These are phyloP conservation scores for Microctonus hyperodae DNA, from an alignment of 2,888 invertebrate genomes.

Conservation along the genomic window DNA sequence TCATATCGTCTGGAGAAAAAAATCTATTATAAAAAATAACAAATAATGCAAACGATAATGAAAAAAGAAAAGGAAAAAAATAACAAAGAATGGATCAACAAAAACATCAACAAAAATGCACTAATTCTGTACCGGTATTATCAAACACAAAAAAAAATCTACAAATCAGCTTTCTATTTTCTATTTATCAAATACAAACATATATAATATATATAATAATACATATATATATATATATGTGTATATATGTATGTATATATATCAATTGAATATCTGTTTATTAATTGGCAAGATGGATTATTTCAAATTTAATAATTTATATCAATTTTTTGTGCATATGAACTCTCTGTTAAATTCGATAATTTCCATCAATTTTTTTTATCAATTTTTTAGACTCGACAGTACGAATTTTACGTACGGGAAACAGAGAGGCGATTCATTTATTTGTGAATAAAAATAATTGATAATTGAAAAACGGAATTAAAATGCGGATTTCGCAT, in stretches of 20 bases:
- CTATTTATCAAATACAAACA: conserved; percentile 45
- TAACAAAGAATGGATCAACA: not conserved
- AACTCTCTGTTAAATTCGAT: not conserved
- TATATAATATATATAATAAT: conserved; percentile 29
- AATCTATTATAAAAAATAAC: too few species aligned
- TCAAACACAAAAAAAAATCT: conserved; percentile 46
- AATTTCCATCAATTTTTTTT: not conserved
- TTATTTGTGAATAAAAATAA: conserved; percentile 4
- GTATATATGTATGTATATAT: conserved; percentile 53
- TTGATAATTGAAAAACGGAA: not conserved
- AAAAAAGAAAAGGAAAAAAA: conserved; percentile 16
- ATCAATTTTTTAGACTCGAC: not conserved
- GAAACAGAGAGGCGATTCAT: conserved; percentile 10
- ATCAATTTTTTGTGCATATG: conserved; percentile 1
- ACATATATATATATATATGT: conserved; percentile 31
- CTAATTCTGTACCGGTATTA: conserved; percentile 61
- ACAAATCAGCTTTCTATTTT: conserved; percentile 55
- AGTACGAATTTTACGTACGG: not conserved
- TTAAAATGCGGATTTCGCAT: not conserved
- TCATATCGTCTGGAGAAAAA: conserved; percentile 27
- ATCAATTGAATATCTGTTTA: conserved; percentile 58
- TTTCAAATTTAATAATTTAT: not conserved
- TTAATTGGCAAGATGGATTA: conserved; percentile 51
- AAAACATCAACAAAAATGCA: conserved; percentile 45
- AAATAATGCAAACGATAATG: conserved; percentile 5